Conservation (phyloP, 2,888 invertebrate species). For the Mythimna ferrago region DNA sequence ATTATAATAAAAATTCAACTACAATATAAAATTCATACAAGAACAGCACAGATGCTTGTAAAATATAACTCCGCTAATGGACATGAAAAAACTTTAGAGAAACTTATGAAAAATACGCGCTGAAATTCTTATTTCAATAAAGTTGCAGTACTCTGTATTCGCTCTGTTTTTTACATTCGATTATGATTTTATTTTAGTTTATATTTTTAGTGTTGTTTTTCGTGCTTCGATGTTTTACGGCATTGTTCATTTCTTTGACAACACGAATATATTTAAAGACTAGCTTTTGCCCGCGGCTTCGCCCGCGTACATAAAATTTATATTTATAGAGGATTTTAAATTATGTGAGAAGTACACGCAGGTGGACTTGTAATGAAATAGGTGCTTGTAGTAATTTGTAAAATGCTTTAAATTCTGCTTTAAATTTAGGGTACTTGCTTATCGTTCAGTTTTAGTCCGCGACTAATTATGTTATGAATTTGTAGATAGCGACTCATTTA, state of each 20-base stretch:
- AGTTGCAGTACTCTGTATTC: constrained; percentile 19
- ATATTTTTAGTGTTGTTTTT: not conserved
- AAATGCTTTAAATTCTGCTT: not conserved
- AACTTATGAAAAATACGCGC: constrained; percentile 45
- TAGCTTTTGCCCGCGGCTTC: no score
- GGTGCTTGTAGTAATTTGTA: not conserved
- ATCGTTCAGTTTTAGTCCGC: not conserved
- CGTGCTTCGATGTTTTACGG: not conserved
- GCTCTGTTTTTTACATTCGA: constrained; percentile 11
- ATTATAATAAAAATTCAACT: constrained; percentile 10
- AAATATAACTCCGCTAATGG: constrained; percentile 52
- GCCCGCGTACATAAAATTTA: no score
- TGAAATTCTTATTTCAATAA: constrained; percentile 36
- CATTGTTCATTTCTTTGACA: not conserved
- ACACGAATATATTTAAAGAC: no score
- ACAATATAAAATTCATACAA: constrained; percentile 28
- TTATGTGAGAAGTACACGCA: constrained; percentile 1
- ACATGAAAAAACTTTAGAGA: constrained; percentile 48
- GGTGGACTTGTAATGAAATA: constrained; percentile 18
- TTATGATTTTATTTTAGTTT: not conserved
- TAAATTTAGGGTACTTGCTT: not conserved
- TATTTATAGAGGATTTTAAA: no score
- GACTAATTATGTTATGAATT: not conserved
- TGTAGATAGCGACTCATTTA: not conserved
- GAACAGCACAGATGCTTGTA: constrained; percentile 35